phyloP scores from a whole-genome alignment of 2,113 vertebrate species.

The Carlito syrichta region DNA sequence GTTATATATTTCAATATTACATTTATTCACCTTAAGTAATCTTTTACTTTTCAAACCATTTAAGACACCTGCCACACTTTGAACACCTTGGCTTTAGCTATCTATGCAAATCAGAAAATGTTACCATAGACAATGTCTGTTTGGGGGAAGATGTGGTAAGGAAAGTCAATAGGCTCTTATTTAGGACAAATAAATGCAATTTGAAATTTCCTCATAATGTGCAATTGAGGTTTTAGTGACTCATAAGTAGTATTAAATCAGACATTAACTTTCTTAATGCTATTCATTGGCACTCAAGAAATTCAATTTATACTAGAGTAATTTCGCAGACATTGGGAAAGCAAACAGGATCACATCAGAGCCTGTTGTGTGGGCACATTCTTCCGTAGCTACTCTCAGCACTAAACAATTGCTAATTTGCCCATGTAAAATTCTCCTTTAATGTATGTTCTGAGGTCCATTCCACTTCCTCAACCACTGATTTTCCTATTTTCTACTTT shows the following conservation, averaged over 20 bases:
- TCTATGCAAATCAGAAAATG: background rate
- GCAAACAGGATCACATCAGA: background rate
- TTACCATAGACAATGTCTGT: background rate
- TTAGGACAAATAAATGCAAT: background rate
- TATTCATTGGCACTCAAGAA: background rate
- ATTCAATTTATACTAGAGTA: background rate
- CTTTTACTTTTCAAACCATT: background rate
- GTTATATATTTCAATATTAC: background rate
- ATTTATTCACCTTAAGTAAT: background rate
- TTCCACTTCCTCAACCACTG: background rate
- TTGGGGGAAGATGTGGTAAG: background rate
- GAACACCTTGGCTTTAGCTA: background rate
- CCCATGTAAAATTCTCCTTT: background rate
- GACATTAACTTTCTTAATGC: background rate
- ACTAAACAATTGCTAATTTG: background rate
- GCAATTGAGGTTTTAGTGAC: background rate
- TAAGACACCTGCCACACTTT: background rate
- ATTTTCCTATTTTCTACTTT: background rate
- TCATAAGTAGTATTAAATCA: background rate
- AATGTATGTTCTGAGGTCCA: background rate
- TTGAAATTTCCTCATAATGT: background rate
- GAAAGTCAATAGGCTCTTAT: background rate
- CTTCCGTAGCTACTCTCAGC: background rate
- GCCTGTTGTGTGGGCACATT: accelerated
- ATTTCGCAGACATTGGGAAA: background rate